phyloP scores from a whole-genome alignment of 2,113 vertebrate genomes.

The Oreocharis arfaki region DNA sequence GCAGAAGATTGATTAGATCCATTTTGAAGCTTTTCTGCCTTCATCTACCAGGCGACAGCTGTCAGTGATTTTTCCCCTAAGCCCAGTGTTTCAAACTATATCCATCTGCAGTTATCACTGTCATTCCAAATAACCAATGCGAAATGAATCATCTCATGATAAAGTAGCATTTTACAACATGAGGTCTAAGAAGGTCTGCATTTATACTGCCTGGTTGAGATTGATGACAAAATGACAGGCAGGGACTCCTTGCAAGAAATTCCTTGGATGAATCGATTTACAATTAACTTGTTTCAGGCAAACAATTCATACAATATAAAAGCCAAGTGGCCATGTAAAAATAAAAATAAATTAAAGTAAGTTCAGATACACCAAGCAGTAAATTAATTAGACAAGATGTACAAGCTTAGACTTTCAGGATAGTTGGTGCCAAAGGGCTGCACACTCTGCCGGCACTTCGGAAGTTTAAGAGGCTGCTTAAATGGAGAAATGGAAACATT shows the following conservation, averaged over 20 bases:
- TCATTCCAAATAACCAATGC: conserved; percentile 28
- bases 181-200: neutral
- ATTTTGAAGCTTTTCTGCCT: conserved; percentile 63
- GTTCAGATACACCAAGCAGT: neutral
- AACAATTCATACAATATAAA: neutral
- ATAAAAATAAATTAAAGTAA: neutral
- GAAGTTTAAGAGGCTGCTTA: neutral
- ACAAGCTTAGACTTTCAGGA: neutral
- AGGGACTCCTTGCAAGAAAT: neutral
- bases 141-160: conserved; percentile 42
- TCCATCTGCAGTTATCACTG: conserved; percentile 20
- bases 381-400: neutral
- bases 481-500: neutral
- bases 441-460: rapidly evolving
- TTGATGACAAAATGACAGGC: neutral
- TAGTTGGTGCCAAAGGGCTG: neutral
- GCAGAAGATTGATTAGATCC: conserved; percentile 56
- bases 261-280: neutral
- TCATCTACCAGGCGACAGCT: conserved; percentile 23
- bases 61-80: conserved; percentile 25
- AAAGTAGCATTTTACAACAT: conserved; percentile 19
- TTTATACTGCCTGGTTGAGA: neutral
- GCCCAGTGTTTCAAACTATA: conserved; percentile 47
- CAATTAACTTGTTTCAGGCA: neutral
- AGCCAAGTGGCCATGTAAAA: neutral